Base-by-base conservation (phyloP, 2,113 vertebrate species). In the Pygoscelis adeliae region DNA sequence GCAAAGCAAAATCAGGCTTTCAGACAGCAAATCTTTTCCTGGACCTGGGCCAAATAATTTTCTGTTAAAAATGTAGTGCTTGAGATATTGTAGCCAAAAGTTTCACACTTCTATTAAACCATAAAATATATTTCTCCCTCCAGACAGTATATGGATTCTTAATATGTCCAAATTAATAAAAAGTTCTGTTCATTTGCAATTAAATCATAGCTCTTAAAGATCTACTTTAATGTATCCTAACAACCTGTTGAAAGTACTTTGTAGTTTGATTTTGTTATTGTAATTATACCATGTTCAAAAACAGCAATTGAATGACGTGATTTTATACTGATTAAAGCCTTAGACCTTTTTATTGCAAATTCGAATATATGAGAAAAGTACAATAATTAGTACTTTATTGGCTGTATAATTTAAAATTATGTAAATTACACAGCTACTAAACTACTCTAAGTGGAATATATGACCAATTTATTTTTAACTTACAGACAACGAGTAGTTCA, bases 341-440 rank as follows among this genome's bases (percentile, higher is more conserved):
- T 67, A 85, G 82, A 66, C 65, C 80, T 94, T 94, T 95, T 93
- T 74, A 90, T 44, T 90, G 30, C 59, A 90, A 91, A 93, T 95
- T 92, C 44, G 89, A 84, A 85, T 93, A 85, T 44, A 91, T 70
- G 18, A 77, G 69, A 90, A 87, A 95, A 96, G 58, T 83, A 72
- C 65, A 83, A 53, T 92, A 96, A 96, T 96, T 93, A 87, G 61
- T 67, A 82, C 22, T 52, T 90, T 83, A 93, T 93, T 94, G 29
- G 29, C 65, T 94, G 20, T 67, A 38, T 84, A 90, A 95, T 93
- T 94, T 97, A 47, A 92, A 96, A 94, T 96, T 83, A 94, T 94
- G 92, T 85, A 95, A 94, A 95, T 96, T 81, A 52, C 56, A 86
- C 55, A 92, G 58, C 61, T 91, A 72, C 70, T 76, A 66, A 95